phyloP scores from a whole-genome alignment of 2,113 vertebrate species.

The Daubentonia madagascariensis region DNA sequence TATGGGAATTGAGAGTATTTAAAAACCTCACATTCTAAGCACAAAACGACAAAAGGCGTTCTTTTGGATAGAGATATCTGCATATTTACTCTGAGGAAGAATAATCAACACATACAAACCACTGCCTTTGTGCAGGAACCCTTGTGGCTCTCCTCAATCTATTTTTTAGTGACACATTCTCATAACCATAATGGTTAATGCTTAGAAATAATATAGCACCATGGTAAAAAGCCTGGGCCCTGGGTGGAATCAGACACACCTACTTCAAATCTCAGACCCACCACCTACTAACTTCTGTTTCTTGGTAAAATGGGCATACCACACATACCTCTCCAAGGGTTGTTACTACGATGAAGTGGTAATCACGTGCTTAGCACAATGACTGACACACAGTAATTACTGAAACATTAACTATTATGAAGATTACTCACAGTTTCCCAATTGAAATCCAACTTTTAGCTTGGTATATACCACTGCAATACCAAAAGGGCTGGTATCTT shows the following conservation, averaged over 20 bases:
- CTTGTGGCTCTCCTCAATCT: neutral
- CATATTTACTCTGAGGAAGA: neutral
- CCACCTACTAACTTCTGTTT: neutral
- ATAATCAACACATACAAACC: neutral
- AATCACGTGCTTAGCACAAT: fast-evolving
- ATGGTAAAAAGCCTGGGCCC: neutral
- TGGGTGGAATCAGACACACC: neutral
- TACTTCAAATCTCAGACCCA: neutral
- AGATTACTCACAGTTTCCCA: neutral
- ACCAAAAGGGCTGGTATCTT: neutral
- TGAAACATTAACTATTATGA: neutral
- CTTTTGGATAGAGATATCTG: neutral
- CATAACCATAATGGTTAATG: neutral
- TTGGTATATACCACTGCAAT: neutral
- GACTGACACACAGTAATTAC: neutral
- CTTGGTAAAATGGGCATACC: neutral
- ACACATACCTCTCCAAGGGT: neutral
- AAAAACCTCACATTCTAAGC: neutral
- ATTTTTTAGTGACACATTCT: neutral
- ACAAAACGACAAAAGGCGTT: neutral
- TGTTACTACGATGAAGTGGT: too few species aligned
- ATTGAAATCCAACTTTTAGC: neutral
- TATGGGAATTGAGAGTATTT: neutral
- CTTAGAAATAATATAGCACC: neutral
- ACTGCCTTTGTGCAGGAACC: too few species aligned